These are phyloP conservation scores for Stylophora pistillata DNA, from an alignment of 64 coral and sea anemone genomes.

Conservation along the genomic window DNA sequence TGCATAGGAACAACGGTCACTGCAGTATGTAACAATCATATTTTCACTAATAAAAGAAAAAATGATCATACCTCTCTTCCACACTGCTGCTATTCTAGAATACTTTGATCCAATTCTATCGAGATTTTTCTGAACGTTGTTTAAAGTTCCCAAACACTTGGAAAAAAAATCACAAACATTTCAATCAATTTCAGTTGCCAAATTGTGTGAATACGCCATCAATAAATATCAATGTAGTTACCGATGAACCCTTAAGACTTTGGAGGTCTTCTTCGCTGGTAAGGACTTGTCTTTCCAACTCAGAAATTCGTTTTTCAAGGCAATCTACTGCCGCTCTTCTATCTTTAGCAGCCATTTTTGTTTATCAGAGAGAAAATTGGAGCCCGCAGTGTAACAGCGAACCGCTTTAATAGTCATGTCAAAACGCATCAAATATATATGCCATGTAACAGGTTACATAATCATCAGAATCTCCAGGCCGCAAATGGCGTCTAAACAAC, in stretches of 20 bases:
- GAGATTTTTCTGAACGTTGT: constrained; percentile 70
- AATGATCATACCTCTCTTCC: constrained; percentile 68
- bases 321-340: constrained; percentile 52
- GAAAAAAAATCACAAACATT: not conserved
- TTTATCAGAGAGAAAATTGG: not conserved
- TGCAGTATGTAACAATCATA: too few relatives aligned
- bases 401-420: not conserved
- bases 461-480: too few relatives aligned
- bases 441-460: constrained; percentile 7
- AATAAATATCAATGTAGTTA: constrained; percentile 19
- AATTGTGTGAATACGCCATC: not conserved
- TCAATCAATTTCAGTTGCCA: not conserved
- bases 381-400: constrained; percentile 1
- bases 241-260: constrained; percentile 75
- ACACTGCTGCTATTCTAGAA: constrained; percentile 67
- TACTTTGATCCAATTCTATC: constrained; percentile 68
- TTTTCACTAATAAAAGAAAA: not conserved
- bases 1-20: too few relatives aligned
- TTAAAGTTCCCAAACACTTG: constrained; percentile 71
- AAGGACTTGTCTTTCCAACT: constrained; percentile 69
- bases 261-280: constrained; percentile 72
- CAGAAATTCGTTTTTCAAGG: constrained; percentile 76
- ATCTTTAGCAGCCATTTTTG: constrained; percentile 68
- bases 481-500: constrained; percentile 52
- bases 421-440: not conserved